Conservation (phyloP, 2,888 invertebrate species). For the Allygus modestus region DNA sequence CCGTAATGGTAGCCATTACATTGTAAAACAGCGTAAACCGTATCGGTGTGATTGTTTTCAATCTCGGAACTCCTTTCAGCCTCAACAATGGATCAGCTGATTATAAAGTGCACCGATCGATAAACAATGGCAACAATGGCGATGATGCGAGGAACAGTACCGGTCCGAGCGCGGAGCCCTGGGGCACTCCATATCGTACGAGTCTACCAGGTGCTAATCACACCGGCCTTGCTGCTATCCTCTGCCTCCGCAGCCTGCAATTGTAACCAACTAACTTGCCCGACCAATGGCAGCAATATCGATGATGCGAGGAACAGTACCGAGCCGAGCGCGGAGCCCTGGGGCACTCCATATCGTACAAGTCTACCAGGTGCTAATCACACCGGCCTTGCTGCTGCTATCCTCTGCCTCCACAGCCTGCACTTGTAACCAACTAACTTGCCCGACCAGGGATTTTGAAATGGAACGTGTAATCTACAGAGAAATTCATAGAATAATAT, state of each 20-base stretch:
- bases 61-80: conserved; percentile 37
- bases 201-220: background rate
- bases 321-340: conserved; percentile 28
- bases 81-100: conserved; percentile 45
- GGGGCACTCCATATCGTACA: conserved; percentile 17
- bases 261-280: background rate
- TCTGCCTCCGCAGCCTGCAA: background rate
- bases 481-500: too few species aligned
- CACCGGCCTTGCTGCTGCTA: background rate
- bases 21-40: conserved; percentile 35
- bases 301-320: background rate
- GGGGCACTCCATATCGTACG: conserved; percentile 17
- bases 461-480: too few species aligned
- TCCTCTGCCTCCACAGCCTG: background rate
- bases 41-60: conserved; percentile 52
- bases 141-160: background rate
- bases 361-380: background rate
- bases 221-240: background rate
- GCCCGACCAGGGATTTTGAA: background rate
- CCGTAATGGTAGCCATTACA: conserved; percentile 12
- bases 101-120: conserved; percentile 25
- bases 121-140: conserved; percentile 37
- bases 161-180: conserved; percentile 30
- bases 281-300: background rate
- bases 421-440: background rate